Base-by-base conservation (phyloP, 2,797 vertebrate species). In the Pelochelys cantorii region DNA sequence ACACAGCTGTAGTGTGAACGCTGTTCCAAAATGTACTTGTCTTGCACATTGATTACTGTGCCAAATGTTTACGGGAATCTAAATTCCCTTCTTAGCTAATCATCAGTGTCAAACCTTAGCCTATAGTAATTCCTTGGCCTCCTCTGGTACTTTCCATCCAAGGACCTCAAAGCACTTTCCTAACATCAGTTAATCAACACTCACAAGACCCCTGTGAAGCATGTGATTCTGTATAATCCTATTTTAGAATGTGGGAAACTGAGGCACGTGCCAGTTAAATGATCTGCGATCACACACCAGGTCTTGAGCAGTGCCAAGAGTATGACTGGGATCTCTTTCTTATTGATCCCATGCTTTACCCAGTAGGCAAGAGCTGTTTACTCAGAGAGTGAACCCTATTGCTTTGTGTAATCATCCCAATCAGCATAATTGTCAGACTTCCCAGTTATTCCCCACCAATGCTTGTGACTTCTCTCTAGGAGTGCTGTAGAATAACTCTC, bases 271-370 rank as follows among this genome's bases (percentile, higher is more conserved):
- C 56, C 59, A 27, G 23, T 54, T 2, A 88, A 86, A 87, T 0
- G 2, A n/a, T 90, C 29, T 75, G 79, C 53, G 60, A 48, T 84
- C 31, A 20, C n/a, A 37, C 52, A 11, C 31, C 52, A 23, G 25
- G 42, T 42, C 55, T 81, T 62, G 5, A 2, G 89, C 84, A 29
- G 88, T 92, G 83, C 82, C 85, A 78, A 59, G 55, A 42, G 14
- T 71, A 5, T 31, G 75, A 15, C 68, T 1, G 74, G 86, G 92
- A 54, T 95, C 81, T 91, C 89, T 94, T 93, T 92, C 88, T 92
- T 94, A 81, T 37, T 37, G 18, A 71, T 71, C 34, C 68, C n/a
- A 34, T 37, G 86, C 84, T 81, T 82, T 71, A 62, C 34, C 18
- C 93, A 79, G 82, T 56, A 87, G 78, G 79, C 79, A 11, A 55